A percentile compares a stretch with the other conserved stretches of the same genome.
Conservation (phyloP, 2,888 invertebrate genomes). For the Melanostoma scalare region DNA sequence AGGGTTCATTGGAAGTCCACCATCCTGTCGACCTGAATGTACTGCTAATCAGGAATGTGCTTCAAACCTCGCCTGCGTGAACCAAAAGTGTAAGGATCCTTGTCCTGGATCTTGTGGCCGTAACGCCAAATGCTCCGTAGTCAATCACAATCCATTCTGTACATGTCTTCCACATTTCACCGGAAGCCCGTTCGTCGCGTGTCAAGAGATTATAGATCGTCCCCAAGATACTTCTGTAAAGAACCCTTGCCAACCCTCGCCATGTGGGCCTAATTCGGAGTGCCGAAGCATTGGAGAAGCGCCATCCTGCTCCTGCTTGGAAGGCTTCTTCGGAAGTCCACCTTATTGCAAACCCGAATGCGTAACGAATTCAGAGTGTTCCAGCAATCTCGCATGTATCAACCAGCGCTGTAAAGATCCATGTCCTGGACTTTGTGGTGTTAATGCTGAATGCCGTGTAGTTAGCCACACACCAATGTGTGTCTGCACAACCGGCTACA, state of each 20-base stretch:
- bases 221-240: constrained; percentile 78
- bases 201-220: constrained; percentile 84
- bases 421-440: constrained; percentile 89
- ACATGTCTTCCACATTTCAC: constrained; percentile 86
- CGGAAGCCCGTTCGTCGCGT: constrained; percentile 90
- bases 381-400: constrained; percentile 87
- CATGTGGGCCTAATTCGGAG: constrained; percentile 89
- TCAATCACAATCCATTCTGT: constrained; percentile 89
- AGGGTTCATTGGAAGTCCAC: constrained; percentile 87
- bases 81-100: constrained; percentile 88
- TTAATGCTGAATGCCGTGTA: constrained; percentile 87
- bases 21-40: constrained; percentile 90
- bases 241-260: constrained; percentile 87
- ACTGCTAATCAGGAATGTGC: constrained; percentile 87
- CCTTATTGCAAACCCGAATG: constrained; percentile 90
- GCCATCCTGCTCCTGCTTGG: constrained; percentile 88
- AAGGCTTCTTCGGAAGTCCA: constrained; percentile 87
- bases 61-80: constrained; percentile 86
- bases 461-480: constrained; percentile 89
- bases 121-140: constrained; percentile 85
- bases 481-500: constrained; percentile 85
- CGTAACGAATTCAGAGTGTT: constrained; percentile 87
- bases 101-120: constrained; percentile 86
- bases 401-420: constrained; percentile 89
- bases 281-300: constrained; percentile 86